Base-by-base conservation (phyloP, 2,113 vertebrate genomes). In the Planiliza haematocheilus region DNA sequence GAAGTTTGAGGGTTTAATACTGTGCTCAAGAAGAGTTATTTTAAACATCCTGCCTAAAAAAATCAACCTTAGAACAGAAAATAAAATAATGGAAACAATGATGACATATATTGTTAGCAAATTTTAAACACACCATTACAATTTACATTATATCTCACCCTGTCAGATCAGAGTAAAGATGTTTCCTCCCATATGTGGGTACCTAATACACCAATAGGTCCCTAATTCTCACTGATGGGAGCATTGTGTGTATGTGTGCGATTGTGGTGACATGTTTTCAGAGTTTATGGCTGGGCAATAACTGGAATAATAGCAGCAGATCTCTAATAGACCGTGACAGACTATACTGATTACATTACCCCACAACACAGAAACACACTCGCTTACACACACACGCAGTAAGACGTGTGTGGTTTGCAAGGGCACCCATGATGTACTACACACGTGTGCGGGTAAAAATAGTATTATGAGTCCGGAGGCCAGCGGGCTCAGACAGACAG, bases 271-370 rank as follows among this genome's bases (percentile, higher is more conserved):
- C 0, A 4, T 64, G 8, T 43, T 43, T 13, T 43, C 6, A 2
- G 55, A 60, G 14, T 45, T 41, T 21, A 49, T 46, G 41, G 53
- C 30, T 45, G 46, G 70, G 68, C 63, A 50, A 21, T 24, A 61
- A 49, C 42, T 38, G 18, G 17, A 11, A 56, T 53, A 48, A 61
- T 38, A 21, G 61, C 60, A 56, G 65, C 41, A 68, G 57, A 64
- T 52, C 43, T 52, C 42, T 76, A 70, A 79, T 34, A 59, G 58
- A 53, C 36, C n/a, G 2, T 51, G 63, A 81, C 82, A 77, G 57
- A 64, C 55, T 48, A 49, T 48, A 16, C 58, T 65, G 75, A 82
- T 68, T 64, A 12, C 14, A 80, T 77, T 63, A 81, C 36, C 38
- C 17, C 46, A 58, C 46, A 49, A n/a, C 49, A 37, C 64, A 69